Conservation (phyloP, 1,140 invertebrate species). For the Papilio polytes region DNA sequence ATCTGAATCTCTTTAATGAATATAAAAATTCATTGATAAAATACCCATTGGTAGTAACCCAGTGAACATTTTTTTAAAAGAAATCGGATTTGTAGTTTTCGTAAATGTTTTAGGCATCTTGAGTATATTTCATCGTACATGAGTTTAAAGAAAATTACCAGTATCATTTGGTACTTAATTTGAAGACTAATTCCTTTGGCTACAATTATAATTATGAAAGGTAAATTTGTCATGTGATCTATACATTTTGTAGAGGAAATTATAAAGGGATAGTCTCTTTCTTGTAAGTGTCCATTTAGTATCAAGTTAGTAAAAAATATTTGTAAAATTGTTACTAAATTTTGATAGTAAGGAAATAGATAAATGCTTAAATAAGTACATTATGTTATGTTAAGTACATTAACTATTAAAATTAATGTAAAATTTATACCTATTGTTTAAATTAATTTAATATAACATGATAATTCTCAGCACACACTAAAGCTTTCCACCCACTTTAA, state of each 20-base stretch:
- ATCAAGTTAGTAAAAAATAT: too few species aligned
- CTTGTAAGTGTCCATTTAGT: too few species aligned
- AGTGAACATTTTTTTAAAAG: neutral
- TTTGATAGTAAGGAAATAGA: neutral
- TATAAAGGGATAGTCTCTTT: too few species aligned
- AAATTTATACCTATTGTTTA: neutral
- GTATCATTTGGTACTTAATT: too few species aligned
- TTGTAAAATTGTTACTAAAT: neutral
- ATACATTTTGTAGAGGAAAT: too few species aligned
- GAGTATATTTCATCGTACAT: neutral
- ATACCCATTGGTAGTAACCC: neutral
- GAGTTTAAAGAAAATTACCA: neutral
- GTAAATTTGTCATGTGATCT: too few species aligned
- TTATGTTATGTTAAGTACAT: neutral
- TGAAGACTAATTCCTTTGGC: too few species aligned
- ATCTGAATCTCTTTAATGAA: constrained; percentile 58
- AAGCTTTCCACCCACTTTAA: constrained; percentile 1
- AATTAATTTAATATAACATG: neutral
- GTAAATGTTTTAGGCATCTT: neutral
- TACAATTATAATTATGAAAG: too few species aligned
- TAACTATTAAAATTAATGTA: neutral
- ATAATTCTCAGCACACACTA: neutral
- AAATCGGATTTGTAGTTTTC: neutral
- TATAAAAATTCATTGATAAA: constrained; percentile 57
- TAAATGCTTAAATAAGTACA: neutral